A percentile compares a stretch with the other conserved stretches of the same genome.
phyloP scores from a whole-genome alignment of 2,113 vertebrate species.

The Dipodomys ordii region DNA sequence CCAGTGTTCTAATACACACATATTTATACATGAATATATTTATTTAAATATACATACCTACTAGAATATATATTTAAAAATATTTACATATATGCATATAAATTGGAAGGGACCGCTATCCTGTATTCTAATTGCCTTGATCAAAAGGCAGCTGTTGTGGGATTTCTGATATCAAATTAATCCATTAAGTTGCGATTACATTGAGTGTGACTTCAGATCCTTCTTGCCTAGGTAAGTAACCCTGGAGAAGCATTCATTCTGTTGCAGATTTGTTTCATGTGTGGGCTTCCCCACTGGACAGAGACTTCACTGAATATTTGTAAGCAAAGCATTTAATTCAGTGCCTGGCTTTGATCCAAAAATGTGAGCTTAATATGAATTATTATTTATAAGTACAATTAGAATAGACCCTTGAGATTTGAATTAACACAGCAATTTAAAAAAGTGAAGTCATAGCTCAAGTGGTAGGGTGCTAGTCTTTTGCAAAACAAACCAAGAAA shows the following conservation, averaged over 20 bases:
- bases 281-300: background rate
- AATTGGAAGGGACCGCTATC: background rate
- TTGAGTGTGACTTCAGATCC: too few relatives aligned
- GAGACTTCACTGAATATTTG: slow-evolving; percentile 3
- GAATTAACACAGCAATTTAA: background rate
- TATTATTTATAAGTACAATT: background rate
- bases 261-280: background rate
- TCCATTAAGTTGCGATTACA: background rate
- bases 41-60: too few relatives aligned
- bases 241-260: background rate
- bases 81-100: too few relatives aligned
- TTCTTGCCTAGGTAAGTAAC: background rate
- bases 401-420: background rate
- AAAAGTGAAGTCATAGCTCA: background rate
- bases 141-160: background rate
- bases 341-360: background rate
- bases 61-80: too few relatives aligned
- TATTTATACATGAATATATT: background rate
- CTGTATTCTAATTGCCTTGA: background rate
- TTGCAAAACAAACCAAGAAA: too few relatives aligned
- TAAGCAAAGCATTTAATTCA: background rate
- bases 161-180: background rate
- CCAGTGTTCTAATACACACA: background rate
- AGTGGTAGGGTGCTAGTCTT: too few relatives aligned
- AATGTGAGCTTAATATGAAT: background rate